Conservation (phyloP, 2,797 vertebrate species). For the Buceros bicornis region DNA sequence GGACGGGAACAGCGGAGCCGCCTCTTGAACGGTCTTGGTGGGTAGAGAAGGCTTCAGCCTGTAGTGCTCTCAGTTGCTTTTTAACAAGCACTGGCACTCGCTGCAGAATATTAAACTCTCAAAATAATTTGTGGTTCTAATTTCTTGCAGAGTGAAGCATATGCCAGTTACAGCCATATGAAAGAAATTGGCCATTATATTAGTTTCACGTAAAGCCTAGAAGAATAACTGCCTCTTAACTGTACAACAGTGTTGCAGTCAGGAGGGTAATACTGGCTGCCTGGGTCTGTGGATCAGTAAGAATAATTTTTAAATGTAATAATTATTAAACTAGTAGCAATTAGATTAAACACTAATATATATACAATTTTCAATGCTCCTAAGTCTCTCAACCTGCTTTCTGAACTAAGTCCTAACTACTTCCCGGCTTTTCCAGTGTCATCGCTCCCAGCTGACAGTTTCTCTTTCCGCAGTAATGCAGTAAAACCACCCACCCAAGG, state of each 20-base stretch:
- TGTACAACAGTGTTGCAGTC: background rate
- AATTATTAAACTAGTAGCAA: slow-evolving; percentile 28
- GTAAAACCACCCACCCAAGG: background rate
- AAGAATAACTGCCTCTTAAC: slow-evolving; percentile 4
- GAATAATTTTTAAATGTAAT: slow-evolving; percentile 21
- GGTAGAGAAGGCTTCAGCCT: slow-evolving; percentile 1
- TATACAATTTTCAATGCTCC: background rate
- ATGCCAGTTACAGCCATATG: background rate
- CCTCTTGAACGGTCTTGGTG: background rate
- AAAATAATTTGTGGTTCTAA: background rate
- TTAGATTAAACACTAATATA: slow-evolving; percentile 16
- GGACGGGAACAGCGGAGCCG: background rate
- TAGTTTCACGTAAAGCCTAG: background rate
- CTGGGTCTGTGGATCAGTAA: slow-evolving; percentile 3
- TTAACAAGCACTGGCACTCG: background rate
- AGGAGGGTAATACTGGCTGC: slow-evolving; percentile 38
- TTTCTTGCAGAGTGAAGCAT: background rate
- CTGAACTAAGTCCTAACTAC: background rate
- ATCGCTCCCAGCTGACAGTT: background rate
- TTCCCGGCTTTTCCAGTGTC: background rate
- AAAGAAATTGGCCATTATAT: background rate
- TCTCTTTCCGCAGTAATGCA: background rate
- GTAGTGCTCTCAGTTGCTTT: background rate
- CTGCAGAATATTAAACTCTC: background rate
- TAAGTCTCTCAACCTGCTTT: background rate